phyloP scores from a whole-genome alignment of 2,797 vertebrate genomes.

The Miichthys miiuy region DNA sequence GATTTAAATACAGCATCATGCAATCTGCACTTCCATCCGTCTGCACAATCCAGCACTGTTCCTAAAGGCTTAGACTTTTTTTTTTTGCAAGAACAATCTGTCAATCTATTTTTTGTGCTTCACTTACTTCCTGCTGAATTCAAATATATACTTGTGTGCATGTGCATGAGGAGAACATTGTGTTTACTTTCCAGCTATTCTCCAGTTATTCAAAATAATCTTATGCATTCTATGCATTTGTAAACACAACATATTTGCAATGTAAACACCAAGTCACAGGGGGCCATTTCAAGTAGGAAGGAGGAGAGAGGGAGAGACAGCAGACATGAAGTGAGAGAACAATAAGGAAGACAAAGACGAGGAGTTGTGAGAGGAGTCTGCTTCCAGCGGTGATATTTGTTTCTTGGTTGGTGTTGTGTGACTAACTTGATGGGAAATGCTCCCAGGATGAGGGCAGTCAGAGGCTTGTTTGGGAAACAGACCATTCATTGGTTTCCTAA shows the following conservation, averaged over 20 bases:
- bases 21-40: not conserved
- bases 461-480: conserved; percentile 58
- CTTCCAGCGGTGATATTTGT: conserved; percentile 32
- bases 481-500: conserved; percentile 64
- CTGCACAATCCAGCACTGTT: not conserved
- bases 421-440: conserved; percentile 60
- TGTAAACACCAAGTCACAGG: not conserved
- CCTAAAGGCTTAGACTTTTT: not conserved
- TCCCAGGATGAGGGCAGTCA: conserved; percentile 55
- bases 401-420: conserved; percentile 56
- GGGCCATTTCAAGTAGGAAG: not conserved
- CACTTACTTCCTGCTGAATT: not conserved
- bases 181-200: conserved; percentile 11
- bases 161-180: not conserved
- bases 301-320: conserved; percentile 3
- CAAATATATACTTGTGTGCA: not conserved
- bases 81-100: not conserved
- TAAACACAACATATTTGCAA: conserved; percentile 8
- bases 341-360: not conserved
- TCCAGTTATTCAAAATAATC: not conserved
- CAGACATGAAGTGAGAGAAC: conserved; percentile 22
- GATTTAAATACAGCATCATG: not conserved
- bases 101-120: not conserved
- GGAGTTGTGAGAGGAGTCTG: conserved; percentile 6
- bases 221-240: not conserved